A percentile compares a stretch with the other conserved stretches of the same genome.
phyloP scores from a whole-genome alignment of 2,113 vertebrate genomes.

The Dipodomys ordii region DNA sequence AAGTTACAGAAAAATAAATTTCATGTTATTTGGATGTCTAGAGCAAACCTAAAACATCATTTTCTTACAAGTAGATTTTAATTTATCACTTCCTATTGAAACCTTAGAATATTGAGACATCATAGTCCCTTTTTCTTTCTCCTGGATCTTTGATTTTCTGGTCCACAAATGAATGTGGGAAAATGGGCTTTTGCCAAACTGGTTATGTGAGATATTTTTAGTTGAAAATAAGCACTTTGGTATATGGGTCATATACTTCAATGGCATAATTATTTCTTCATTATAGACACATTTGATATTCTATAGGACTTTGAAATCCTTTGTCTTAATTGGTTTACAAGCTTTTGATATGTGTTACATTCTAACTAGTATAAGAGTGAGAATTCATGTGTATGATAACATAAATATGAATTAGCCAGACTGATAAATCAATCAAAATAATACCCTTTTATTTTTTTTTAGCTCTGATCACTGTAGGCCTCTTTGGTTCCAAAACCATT shows the following conservation, averaged over 20 bases:
- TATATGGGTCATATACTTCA: background rate
- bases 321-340: background rate
- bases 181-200: background rate
- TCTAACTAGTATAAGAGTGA: background rate
- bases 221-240: constrained; percentile 8
- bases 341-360: background rate
- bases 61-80: background rate
- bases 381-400: background rate
- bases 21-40: background rate
- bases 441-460: background rate
- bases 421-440: background rate
- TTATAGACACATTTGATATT: background rate
- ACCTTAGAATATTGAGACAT: background rate
- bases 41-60: background rate
- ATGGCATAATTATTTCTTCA: background rate
- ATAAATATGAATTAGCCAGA: background rate
- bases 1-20: constrained; percentile 26
- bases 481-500: background rate
- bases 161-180: background rate
- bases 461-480: no score
- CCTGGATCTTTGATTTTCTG: background rate
- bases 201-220: background rate
- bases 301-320: background rate
- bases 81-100: background rate
- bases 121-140: background rate